Conservation (phyloP, 2,888 invertebrate genomes). For the Cyclophora albipunctata region DNA sequence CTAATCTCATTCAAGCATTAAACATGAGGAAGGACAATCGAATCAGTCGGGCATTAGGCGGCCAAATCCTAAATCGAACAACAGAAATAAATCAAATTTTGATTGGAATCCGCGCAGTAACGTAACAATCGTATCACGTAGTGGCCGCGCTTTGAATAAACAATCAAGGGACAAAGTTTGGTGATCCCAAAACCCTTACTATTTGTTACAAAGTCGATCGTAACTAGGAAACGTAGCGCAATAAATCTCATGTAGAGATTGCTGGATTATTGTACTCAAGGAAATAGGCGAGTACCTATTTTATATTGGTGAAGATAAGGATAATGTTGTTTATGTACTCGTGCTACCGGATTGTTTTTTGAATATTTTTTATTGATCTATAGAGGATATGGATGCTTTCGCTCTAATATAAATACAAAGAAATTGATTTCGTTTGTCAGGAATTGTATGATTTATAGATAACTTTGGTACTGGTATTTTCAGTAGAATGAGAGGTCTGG, state of each 20-base stretch:
- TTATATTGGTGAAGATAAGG: too few species aligned
- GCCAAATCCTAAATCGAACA: slow-evolving; percentile 35
- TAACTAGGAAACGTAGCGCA: background rate
- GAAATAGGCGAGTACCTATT: too few species aligned
- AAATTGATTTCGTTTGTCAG: too few species aligned
- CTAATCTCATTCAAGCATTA: slow-evolving; percentile 8
- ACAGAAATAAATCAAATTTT: slow-evolving; percentile 53
- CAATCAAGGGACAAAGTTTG: slow-evolving; percentile 39
- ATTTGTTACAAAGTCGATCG: slow-evolving; percentile 5
- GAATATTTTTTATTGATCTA: too few species aligned
- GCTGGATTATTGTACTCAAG: too few species aligned
- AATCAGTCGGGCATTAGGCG: slow-evolving; percentile 29
- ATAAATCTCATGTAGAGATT: background rate
- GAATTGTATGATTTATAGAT: too few species aligned
- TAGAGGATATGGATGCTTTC: too few species aligned
- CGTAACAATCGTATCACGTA: slow-evolving; percentile 54
- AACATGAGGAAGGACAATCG: slow-evolving; percentile 20
- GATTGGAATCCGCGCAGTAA: slow-evolving; percentile 44
- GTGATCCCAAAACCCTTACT: slow-evolving; percentile 24
- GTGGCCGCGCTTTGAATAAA: slow-evolving; percentile 50
- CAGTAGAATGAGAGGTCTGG: too few species aligned
- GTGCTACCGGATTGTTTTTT: too few species aligned
- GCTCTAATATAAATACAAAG: too few species aligned
- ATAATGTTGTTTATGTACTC: too few species aligned
- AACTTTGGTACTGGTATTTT: too few species aligned